Base-by-base conservation (phyloP, 2,888 invertebrate genomes). In the Saturnia japonica region DNA sequence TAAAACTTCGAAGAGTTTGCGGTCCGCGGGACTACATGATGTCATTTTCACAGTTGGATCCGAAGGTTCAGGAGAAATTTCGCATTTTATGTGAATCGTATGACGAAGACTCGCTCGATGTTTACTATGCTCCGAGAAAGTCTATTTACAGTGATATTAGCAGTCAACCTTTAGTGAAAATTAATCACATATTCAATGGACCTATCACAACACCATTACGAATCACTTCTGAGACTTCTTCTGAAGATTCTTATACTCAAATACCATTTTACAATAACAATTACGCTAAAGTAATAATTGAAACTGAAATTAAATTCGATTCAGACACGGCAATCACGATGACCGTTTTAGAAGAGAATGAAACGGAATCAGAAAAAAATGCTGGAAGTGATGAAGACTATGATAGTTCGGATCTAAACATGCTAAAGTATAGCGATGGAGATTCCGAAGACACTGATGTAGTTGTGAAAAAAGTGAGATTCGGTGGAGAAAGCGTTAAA, bases 401-500 rank as follows among this genome's bases (percentile, higher is more conserved):
- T 83, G 87, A 95, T 83, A 87, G 89, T 84, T 82, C 91, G 14
- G 93, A 94, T 77, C 82, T 89, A 68, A 90, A 95, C 69, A 92
- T 96, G 79, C 87, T 96, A 47, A 95, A 95, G 79, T 95, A 96
- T 70, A 93, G 96, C 70, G 95, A 95, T 57, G 95, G 94, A 47
- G 95, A 95, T 70, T 94, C 95, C 0, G 95, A 95, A 70, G 96
- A 96, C 74, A 93, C 90, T 14, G 94, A 94, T 71, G 94, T 92
- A 22, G 88, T 87, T 47, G 94, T 96, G 34, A 95, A 97, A 83
- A 95, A 97, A 80, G 97, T 97, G 12, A 96, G 97, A 68, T 97
- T 97, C 78, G 97, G 97, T 7, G 97, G 97, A n/a, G 97, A 97
- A 89, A 95, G 97, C 75, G 96, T 97, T 6, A 97, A 97, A 92